Base-by-base conservation (phyloP, 2,113 vertebrate species). In the Dolichotis patagonum region DNA sequence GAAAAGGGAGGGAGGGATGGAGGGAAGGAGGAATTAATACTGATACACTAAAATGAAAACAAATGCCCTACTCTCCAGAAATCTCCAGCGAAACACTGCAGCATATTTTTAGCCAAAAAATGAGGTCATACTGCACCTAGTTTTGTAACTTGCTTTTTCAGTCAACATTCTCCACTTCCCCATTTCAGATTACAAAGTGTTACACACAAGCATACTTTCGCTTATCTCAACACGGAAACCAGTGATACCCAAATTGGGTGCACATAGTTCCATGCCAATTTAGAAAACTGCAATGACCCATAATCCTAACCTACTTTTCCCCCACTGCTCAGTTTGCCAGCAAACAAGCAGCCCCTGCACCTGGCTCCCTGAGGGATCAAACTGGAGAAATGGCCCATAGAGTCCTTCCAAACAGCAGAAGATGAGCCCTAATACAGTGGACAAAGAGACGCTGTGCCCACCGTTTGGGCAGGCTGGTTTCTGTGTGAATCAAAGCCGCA, bases 31-130 rank as follows among this genome's bases (percentile, higher is more conserved):
- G 9, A 16, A 80, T 52, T 80, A 58, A 30, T 54, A 85, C 17
- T 69, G 81, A 82, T 52, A 71, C 3, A 41, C 65, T 10, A 16
- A 62, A 58, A 38, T 43, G 38, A 32, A 91, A 88, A 30, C 13
- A 49, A 90, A 43, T 41, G 58, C 60, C 41, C 19, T 22, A 58
- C 8, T 32, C 87, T 17, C 32, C 43, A 54, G 7, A 75, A 49
- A 24, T 32, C 65, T 71, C 73, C 52, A 78, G 16, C 6, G 0
- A 82, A 84, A 89, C 43, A 28, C 8, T 5, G 12, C 0, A 9
- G 56, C 8, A 7, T 75, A 75, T 75, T 85, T 91, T 91, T n/a
- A 63, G 60, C 28, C 60, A 94, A 95, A 52, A 94, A 85, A 32
- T 43, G 28, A 91, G 30, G 56, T 67, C 28, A 19, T 38, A 35